Percentiles rank a stretch among this genome's conserved stretches.
Conservation (phyloP, 2,888 invertebrate species). For the Tipula unca region DNA sequence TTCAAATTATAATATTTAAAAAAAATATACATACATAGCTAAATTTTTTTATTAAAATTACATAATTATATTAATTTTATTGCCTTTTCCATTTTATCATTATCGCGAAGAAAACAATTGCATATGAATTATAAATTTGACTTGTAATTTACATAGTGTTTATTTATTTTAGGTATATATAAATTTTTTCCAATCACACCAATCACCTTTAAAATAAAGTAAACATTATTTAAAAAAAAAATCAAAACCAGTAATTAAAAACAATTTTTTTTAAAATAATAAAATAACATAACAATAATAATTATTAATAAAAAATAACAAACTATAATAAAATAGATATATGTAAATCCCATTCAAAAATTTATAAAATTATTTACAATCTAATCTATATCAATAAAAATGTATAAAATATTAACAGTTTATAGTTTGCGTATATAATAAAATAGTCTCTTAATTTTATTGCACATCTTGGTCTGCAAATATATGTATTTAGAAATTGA, state of each 20-base stretch:
- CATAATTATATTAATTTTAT: neutral
- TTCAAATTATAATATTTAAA: neutral
- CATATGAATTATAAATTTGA: neutral
- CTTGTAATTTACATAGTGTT: neutral
- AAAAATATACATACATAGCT: neutral
- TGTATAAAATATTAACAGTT: neutral
- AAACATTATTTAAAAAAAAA: neutral
- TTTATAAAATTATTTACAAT: no score
- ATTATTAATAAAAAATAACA: neutral
- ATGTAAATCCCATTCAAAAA: neutral
- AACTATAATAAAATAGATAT: neutral
- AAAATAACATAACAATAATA: neutral
- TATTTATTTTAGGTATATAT: neutral
- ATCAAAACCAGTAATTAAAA: neutral
- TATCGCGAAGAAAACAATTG: neutral
- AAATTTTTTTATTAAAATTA: neutral
- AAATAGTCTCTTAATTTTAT: slow-evolving; percentile 1
- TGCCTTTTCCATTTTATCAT: neutral
- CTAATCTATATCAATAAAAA: neutral
- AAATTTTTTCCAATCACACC: slow-evolving; percentile 1
- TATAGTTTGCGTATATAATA: neutral
- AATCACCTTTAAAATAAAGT: neutral
- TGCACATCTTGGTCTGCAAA: neutral
- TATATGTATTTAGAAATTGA: neutral
- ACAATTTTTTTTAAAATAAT: neutral